These are phyloP conservation scores for Trichosurus vulpecula DNA, from an alignment of 2,797 vertebrate genomes.

Conservation along the genomic window DNA sequence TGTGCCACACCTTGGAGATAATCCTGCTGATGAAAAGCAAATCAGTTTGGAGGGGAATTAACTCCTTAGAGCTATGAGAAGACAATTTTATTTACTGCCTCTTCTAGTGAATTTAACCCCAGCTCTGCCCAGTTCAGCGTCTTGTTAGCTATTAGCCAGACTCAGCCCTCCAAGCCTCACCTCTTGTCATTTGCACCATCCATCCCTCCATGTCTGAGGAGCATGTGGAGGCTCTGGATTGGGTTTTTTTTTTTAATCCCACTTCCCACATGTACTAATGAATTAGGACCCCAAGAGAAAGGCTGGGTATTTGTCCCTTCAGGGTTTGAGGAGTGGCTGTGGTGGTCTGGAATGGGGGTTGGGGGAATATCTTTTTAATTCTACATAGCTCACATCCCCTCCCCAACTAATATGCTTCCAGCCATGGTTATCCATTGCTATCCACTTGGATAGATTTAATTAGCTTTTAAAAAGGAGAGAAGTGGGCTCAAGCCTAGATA, in stretches of 20 bases:
- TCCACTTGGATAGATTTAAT: not conserved
- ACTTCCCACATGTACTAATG: not conserved
- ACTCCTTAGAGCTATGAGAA: constrained; percentile 26
- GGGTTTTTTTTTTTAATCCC: not conserved
- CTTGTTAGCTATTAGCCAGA: constrained; percentile 5
- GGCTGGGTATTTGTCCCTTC: not conserved
- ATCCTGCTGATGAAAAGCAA: constrained; percentile 13
- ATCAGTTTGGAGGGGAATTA: constrained; percentile 37
- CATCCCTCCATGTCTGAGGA: not conserved
- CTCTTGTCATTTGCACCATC: not conserved
- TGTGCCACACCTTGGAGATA: constrained; percentile 48
- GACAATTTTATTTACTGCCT: not conserved
- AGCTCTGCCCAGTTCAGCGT: not conserved
- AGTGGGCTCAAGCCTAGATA: not conserved
- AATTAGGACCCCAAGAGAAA: not conserved
- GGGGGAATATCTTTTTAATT: not conserved
- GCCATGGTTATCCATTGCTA: not conserved
- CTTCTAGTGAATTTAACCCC: not conserved
- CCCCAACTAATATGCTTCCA: not conserved
- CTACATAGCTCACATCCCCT: not conserved
- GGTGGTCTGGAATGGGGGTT: not conserved
- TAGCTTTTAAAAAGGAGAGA: not conserved
- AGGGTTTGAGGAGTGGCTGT: not conserved
- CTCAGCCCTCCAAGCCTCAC: not conserved
- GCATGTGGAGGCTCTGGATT: not conserved